Base-by-base conservation (phyloP, 2,888 invertebrate genomes). In the Zonitis immaculata region DNA sequence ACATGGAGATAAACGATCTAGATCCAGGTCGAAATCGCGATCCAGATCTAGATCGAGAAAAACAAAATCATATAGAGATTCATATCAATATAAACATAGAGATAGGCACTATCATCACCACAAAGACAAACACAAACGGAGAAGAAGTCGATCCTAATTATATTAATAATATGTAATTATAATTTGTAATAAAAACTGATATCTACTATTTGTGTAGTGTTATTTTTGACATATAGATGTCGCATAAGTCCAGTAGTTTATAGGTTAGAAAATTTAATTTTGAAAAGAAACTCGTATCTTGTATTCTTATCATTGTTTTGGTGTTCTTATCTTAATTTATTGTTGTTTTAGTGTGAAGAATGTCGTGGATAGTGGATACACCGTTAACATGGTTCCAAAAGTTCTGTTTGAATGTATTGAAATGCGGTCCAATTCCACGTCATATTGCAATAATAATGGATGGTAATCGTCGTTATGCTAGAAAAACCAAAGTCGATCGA, bases 361-460 rank as follows among this genome's bases (percentile, higher is more conserved):
- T 85, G 85, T 81, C 88, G 58, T 94, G 94, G 94, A 82, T 95
- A 56, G 82, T 85, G 50, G 87, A 91, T 59, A 84, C 82, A 61
- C 80, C 85, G 54, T 80, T 90, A 63, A 82, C 83, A 54, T 89
- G 88, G 82, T 77, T 89, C 52, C 91, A 95, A 78, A 79, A 80
- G 47, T 77, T 91, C 47, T 88, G 88, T 65, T 77, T 87, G 22
- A 83, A 83, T 61, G 79, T 96, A 7, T 77, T 95, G 18, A 89
- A 86, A 75, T 83, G 85, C 30, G 95, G 95, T 3, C 82, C 86
- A 26, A 78, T 97, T 54, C 98, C 98, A 0, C 82, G 84, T 57
- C 99, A 99, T 76, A 81, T 99, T 59, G 97, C 97, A 1, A 89
- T 99, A 71, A 98, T 99, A 57, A 98, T 99, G 97, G 98, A 99